Conservation (phyloP, 2,888 invertebrate species). For the Aspidiotus destructor region DNA sequence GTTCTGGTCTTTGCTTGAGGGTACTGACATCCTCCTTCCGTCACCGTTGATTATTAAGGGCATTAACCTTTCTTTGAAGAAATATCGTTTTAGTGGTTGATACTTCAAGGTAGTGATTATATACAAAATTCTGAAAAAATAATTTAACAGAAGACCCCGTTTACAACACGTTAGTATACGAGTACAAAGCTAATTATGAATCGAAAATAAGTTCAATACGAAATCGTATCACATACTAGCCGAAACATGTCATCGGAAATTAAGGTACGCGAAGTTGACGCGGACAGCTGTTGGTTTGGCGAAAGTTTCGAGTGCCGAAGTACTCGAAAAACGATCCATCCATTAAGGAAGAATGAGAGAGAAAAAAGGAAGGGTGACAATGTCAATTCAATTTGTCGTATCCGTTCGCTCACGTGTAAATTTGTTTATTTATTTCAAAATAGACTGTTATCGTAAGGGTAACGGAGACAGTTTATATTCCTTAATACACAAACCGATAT, state of each 20-base stretch:
- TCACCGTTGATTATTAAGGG: too few species aligned
- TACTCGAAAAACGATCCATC: constrained; percentile 23
- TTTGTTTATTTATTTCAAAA: constrained; percentile 30
- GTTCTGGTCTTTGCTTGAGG: too few species aligned
- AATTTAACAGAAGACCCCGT: too few species aligned
- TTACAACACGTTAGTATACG: too few species aligned
- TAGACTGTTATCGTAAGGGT: constrained; percentile 27
- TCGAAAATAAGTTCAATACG: too few species aligned
- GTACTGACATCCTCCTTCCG: too few species aligned
- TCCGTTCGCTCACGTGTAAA: constrained; percentile 31
- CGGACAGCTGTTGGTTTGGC: constrained; percentile 24
- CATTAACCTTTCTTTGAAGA: too few species aligned
- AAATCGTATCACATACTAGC: too few species aligned
- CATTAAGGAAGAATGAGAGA: constrained; percentile 10
- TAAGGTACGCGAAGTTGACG: constrained; percentile 16
- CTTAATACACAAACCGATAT: not conserved
- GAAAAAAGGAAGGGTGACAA: constrained; percentile 27
- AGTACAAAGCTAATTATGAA: too few species aligned
- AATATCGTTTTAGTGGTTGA: too few species aligned
- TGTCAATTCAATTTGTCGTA: constrained; percentile 31
- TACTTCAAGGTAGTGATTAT: too few species aligned
- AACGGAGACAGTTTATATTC: constrained; percentile 8
- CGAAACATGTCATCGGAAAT: constrained; percentile 28
- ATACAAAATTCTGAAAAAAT: too few species aligned
- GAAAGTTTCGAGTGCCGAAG: constrained; percentile 21